These are phyloP conservation scores for Petrocephalus schoutedeni DNA, from an alignment of 2,797 vertebrate genomes.

Conservation along the genomic window DNA sequence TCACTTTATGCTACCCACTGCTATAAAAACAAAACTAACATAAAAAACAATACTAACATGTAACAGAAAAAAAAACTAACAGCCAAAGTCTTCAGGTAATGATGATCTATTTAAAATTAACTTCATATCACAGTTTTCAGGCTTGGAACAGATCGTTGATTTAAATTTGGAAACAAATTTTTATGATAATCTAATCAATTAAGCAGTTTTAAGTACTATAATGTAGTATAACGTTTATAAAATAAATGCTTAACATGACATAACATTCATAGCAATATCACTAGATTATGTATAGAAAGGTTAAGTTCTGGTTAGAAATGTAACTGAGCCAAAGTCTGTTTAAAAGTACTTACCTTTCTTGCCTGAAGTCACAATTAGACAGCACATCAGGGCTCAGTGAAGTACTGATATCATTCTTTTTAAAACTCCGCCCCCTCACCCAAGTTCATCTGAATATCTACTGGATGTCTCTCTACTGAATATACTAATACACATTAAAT, in stretches of 20 bases:
- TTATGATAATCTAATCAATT: neutral
- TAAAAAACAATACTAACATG: neutral
- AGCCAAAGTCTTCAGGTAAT: neutral
- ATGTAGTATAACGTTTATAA: neutral
- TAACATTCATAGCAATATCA: neutral
- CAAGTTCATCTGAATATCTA: neutral
- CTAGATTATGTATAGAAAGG: neutral
- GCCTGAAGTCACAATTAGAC: neutral
- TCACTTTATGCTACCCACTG: neutral
- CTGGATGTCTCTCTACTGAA: neutral
- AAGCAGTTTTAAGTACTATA: neutral
- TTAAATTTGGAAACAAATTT: neutral
- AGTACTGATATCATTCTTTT: neutral
- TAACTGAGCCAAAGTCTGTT: neutral
- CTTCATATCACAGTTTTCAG: neutral
- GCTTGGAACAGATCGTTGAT: neutral
- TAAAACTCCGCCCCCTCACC: slow-evolving; percentile 7
- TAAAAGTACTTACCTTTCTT: slow-evolving; percentile 10
- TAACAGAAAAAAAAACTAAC: neutral
- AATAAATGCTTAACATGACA: neutral
- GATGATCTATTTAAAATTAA: neutral
- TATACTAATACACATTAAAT: neutral
- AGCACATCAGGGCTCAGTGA: neutral
- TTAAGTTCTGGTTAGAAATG: neutral
- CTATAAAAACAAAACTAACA: neutral